A percentile compares a stretch with the other conserved stretches of the same genome.
These are phyloP conservation scores for Graptemys geographica DNA, from an alignment of 2,797 vertebrate species.

Conservation along the genomic window DNA sequence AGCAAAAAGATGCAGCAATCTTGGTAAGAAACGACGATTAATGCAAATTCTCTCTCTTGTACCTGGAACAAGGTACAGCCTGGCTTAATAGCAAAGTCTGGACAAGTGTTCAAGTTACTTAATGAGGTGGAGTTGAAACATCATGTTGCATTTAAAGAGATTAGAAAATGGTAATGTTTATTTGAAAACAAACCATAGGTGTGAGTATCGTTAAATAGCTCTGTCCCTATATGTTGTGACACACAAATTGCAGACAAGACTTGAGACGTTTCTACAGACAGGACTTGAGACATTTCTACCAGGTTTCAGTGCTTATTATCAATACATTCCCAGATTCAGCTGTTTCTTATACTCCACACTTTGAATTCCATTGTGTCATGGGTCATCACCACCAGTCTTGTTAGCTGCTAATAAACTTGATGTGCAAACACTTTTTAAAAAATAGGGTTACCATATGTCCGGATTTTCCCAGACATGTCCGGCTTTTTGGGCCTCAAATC, in stretches of 20 bases:
- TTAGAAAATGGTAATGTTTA: not conserved
- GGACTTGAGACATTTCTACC: not conserved
- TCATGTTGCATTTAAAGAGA: not conserved
- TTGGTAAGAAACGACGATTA: not conserved
- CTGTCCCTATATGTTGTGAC: accelerated
- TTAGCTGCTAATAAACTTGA: not conserved
- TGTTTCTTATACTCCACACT: not conserved
- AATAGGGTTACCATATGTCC: not conserved
- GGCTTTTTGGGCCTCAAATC: too few relatives aligned
- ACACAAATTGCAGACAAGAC: not conserved
- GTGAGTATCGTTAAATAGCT: not conserved
- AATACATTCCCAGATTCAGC: not conserved
- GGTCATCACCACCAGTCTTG: not conserved
- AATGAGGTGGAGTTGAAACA: not conserved
- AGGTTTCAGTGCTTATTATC: not conserved
- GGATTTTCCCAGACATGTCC: too few relatives aligned
- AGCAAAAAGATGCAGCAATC: not conserved
- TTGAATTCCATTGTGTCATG: not conserved
- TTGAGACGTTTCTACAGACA: not conserved
- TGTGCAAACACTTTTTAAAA: not conserved
- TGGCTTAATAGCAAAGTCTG: not conserved
- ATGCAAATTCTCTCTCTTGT: not conserved
- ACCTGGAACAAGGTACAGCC: not conserved
- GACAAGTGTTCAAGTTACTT: not conserved
- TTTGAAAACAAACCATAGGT: not conserved